Percentiles rank a stretch among this genome's conserved stretches.
Conservation (phyloP, 2,888 invertebrate genomes). For the Noctua janthina region DNA sequence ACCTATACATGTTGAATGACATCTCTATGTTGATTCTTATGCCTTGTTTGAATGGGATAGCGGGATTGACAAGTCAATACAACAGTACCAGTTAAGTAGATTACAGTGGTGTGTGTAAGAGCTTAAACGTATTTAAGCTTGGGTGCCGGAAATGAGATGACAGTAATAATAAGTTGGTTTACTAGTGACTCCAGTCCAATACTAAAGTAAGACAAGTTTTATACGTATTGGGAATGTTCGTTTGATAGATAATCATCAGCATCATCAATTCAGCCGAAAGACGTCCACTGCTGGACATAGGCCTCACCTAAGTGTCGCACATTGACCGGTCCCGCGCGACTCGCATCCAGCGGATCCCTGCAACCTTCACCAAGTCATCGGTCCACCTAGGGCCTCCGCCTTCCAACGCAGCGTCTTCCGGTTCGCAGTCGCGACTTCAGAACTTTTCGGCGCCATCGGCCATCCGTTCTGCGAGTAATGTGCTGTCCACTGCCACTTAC, state of each 20-base stretch:
- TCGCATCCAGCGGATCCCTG: too few relatives aligned
- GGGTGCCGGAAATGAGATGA: constrained; percentile 36
- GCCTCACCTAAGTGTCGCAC: too few relatives aligned
- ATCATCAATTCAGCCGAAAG: too few relatives aligned
- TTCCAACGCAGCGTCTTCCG: too few relatives aligned
- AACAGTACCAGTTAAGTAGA: constrained; percentile 31
- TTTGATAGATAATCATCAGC: not conserved
- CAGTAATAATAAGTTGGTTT: constrained; percentile 3
- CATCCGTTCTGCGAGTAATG: too few relatives aligned
- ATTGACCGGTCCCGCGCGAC: too few relatives aligned
- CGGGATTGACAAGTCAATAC: constrained; percentile 50
- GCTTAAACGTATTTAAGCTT: constrained; percentile 35
- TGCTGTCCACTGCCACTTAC: too few relatives aligned
- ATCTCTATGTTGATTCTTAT: constrained; percentile 34
- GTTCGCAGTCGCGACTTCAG: too few relatives aligned
- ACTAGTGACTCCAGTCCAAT: not conserved
- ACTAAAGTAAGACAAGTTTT: not conserved
- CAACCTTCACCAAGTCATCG: too few relatives aligned
- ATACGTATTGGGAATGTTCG: not conserved
- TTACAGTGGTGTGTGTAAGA: constrained; percentile 25
- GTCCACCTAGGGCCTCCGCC: too few relatives aligned
- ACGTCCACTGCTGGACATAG: too few relatives aligned
- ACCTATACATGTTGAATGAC: constrained; percentile 18
- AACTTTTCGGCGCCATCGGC: too few relatives aligned
- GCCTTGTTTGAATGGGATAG: constrained; percentile 47